Evolutionary conservation across 2,888 invertebrate genomes (phyloP).

Genomic region (Diarsia mendica): DNA sequence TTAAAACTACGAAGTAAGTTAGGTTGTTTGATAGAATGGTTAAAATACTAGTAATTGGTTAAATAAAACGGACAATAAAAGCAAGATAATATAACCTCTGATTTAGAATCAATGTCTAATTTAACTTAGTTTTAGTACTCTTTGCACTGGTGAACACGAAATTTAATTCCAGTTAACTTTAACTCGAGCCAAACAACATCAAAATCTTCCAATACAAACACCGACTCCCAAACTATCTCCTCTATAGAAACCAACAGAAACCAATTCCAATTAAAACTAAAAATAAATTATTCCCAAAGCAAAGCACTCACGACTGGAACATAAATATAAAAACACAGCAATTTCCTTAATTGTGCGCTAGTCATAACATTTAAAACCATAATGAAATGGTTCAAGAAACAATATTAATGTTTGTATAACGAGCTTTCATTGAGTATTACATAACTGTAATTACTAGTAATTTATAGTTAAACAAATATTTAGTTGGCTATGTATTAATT

Average conservation of each 20-base stretch:
- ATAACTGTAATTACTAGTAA: conserved; percentile 71
- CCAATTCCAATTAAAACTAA: conserved; percentile 50
- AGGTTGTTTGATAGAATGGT: too few relatives aligned
- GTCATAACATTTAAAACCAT: conserved; percentile 58
- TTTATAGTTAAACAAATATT: conserved; percentile 73
- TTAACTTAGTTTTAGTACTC: neutral
- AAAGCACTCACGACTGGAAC: conserved; percentile 38
- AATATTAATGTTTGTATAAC: conserved; percentile 69
- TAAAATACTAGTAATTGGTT: too few relatives aligned
- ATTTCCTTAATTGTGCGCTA: conserved; percentile 56
- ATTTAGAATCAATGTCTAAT: neutral
- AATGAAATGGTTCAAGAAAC: conserved; percentile 59
- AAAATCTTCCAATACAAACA: conserved; percentile 18
- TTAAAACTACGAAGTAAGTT: too few relatives aligned
- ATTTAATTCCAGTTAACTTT: neutral
- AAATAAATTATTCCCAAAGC: conserved; percentile 45
- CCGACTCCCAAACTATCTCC: conserved; percentile 7
- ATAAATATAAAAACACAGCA: conserved; percentile 57
- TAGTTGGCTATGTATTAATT: conserved; percentile 58
- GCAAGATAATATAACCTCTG: too few relatives aligned
- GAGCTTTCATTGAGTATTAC: conserved; percentile 67
- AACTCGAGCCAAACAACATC: conserved; percentile 19
- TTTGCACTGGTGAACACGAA: neutral
- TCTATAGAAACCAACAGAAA: conserved; percentile 8
- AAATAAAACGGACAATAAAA: too few relatives aligned